Percentiles rank a stretch among this genome's conserved stretches.
Conservation (phyloP, 2,113 vertebrate species). For the Romanogobio albipinnatus region DNA sequence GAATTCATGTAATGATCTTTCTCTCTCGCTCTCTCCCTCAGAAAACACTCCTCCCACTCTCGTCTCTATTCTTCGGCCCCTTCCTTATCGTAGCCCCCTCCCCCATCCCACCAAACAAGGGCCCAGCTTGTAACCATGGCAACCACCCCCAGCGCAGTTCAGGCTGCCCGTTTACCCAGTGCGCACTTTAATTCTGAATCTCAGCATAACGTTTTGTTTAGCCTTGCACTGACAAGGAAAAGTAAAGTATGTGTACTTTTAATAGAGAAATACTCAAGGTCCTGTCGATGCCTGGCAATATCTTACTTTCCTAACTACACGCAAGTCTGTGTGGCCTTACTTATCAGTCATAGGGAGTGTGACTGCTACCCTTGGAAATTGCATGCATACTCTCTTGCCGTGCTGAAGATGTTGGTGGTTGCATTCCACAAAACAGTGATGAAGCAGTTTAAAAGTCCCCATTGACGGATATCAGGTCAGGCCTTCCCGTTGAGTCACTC, state of each 20-base stretch:
- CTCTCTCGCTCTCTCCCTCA: constrained; percentile 25
- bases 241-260: background rate
- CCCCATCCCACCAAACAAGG: constrained; percentile 24
- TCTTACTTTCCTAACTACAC: background rate
- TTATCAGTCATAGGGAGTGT: background rate
- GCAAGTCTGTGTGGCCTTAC: background rate
- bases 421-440: background rate
- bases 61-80: constrained; percentile 33
- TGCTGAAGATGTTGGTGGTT: background rate
- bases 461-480: constrained; percentile 39
- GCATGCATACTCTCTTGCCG: background rate
- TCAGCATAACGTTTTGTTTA: background rate
- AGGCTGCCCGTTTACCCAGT: constrained; percentile 17
- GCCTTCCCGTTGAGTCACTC: background rate
- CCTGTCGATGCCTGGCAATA: background rate
- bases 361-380: background rate
- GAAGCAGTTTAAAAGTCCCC: constrained; percentile 20
- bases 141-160: constrained; percentile 45
- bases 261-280: constrained; percentile 13
- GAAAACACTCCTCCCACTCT: constrained; percentile 23
- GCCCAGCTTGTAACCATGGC: constrained; percentile 50
- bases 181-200: constrained; percentile 28
- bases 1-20: constrained; percentile 58
- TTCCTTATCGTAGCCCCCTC: constrained; percentile 36
- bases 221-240: constrained; percentile 2